Percentiles rank a stretch among this genome's conserved stretches.
These are phyloP conservation scores for Tachina lurida DNA, from an alignment of 2,888 invertebrate species.

Conservation along the genomic window DNA sequence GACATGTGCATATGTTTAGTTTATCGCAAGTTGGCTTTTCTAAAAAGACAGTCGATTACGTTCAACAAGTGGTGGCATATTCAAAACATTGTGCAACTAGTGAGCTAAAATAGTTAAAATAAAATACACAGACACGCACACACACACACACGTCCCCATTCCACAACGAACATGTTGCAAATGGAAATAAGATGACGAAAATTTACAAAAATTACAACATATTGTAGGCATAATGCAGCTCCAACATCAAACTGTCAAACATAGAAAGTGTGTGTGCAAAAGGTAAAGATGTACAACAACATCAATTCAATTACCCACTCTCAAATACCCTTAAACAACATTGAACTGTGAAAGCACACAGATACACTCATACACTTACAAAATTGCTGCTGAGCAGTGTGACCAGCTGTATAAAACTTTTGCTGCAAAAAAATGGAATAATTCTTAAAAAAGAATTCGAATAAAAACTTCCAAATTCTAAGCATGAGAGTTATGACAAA, in stretches of 20 bases:
- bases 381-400: not conserved
- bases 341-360: constrained; percentile 21
- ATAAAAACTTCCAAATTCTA: too few relatives aligned
- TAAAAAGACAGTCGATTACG: constrained; percentile 3
- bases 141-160: not conserved
- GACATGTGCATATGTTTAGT: not conserved
- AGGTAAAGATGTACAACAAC: constrained; percentile 25
- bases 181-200: not conserved
- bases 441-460: too few relatives aligned
- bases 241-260: constrained; percentile 6
- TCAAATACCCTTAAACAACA: constrained; percentile 13
- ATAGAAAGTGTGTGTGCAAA: not conserved
- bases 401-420: too few relatives aligned
- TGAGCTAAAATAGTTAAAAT: not conserved
- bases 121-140: not conserved
- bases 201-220: not conserved
- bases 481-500: too few relatives aligned
- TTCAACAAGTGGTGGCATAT: constrained; percentile 42
- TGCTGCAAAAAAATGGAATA: too few relatives aligned
- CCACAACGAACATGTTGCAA: constrained; percentile 56
- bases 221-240: constrained; percentile 24
- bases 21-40: constrained; percentile 2
- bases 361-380: constrained; percentile 19
- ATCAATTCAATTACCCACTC: not conserved
- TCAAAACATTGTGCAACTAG: constrained; percentile 43